A percentile compares a stretch with the other conserved stretches of the same genome.
phyloP scores from a whole-genome alignment of 1,140 invertebrate species.

The silkworm (Bombyx mori) region DNA sequence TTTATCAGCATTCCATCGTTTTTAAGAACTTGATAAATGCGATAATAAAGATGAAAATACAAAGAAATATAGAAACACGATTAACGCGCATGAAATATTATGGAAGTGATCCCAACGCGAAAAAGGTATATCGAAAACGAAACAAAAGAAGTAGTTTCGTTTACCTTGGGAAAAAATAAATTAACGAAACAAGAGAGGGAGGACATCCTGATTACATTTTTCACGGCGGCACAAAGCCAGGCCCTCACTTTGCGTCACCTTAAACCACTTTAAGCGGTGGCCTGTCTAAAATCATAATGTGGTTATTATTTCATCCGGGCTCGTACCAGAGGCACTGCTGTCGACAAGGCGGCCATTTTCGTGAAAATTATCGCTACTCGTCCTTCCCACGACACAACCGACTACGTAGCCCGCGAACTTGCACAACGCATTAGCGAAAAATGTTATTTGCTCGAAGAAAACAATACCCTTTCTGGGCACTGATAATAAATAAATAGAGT shows the following conservation, averaged over 20 bases:
- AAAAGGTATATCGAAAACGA: not conserved
- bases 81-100: no score
- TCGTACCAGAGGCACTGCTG: slow-evolving; percentile 43
- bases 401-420: slow-evolving; percentile 39
- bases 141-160: not conserved
- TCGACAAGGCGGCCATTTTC: slow-evolving; percentile 60
- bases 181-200: slow-evolving; percentile 23
- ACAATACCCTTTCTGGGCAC: slow-evolving; percentile 23
- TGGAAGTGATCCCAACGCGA: not conserved
- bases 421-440: slow-evolving; percentile 46
- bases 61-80: no score
- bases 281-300: slow-evolving; percentile 61
- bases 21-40: no score
- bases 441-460: slow-evolving; percentile 35
- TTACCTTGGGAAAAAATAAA: slow-evolving; percentile 13
- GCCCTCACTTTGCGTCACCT: slow-evolving; percentile 39
- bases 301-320: slow-evolving; percentile 59
- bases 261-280: slow-evolving; percentile 48
- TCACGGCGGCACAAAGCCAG: slow-evolving; percentile 33
- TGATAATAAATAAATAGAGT: slow-evolving; percentile 23
- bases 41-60: no score
- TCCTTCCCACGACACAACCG: slow-evolving; percentile 45
- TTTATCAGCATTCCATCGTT: no score
- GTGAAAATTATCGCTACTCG: slow-evolving; percentile 60
- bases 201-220: slow-evolving; percentile 34